These are phyloP conservation scores for Drosophila anomalata DNA, from an alignment of 2,888 invertebrate genomes.

Conservation along the genomic window DNA sequence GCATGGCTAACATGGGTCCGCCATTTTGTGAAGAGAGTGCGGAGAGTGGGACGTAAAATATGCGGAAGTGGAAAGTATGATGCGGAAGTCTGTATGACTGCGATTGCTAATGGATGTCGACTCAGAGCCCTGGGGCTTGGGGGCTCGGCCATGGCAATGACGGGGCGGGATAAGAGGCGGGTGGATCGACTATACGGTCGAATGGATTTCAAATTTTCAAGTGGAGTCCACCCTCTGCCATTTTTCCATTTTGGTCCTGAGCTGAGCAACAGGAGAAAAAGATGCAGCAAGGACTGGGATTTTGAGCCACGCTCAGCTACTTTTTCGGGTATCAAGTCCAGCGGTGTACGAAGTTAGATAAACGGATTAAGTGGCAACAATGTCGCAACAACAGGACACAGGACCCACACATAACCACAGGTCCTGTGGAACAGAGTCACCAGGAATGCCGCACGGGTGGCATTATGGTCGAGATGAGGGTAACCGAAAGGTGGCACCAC, in stretches of 20 bases:
- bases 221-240: conserved; percentile 37
- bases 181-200: conserved; percentile 58
- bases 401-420: conserved; percentile 27
- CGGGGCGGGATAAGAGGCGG: not conserved
- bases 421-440: not conserved
- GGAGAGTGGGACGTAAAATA: conserved; percentile 59
- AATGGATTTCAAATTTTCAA: conserved; percentile 72
- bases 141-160: not conserved
- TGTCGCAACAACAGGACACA: conserved; percentile 53
- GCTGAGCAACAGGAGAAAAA: conserved; percentile 47
- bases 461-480: conserved; percentile 15
- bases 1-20: conserved; percentile 73
- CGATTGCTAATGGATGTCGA: conserved; percentile 80
- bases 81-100: conserved; percentile 80
- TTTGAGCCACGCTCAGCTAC: conserved; percentile 69
- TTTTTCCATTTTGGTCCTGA: conserved; percentile 7
- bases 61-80: conserved; percentile 80
- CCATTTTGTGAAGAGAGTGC: conserved; percentile 66
- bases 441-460: not conserved
- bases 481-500: conserved; percentile 42
- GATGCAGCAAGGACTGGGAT: conserved; percentile 49
- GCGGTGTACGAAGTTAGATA: conserved; percentile 84
- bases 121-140: conserved; percentile 6
- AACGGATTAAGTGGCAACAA: conserved; percentile 83
- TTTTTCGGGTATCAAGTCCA: conserved; percentile 80